phyloP scores from a whole-genome alignment of 2,113 vertebrate species.

The Sakesphorus luctuosus region DNA sequence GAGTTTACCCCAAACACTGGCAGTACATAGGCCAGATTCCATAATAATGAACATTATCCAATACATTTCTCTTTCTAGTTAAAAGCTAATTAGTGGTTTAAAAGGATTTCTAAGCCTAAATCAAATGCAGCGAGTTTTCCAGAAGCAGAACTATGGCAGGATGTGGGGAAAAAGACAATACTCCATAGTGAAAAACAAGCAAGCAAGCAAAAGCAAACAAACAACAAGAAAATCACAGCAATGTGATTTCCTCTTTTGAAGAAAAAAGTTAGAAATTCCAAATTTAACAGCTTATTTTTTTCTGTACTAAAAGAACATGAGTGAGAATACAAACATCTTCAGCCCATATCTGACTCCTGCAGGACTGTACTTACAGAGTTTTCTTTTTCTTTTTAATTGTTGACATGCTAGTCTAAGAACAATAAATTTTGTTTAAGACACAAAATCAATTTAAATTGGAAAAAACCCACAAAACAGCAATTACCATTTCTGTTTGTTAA shows the following conservation, averaged over 20 bases:
- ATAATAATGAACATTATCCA: background rate
- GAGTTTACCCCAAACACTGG: background rate
- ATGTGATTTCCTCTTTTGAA: background rate
- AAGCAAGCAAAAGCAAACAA: background rate
- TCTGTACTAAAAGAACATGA: background rate
- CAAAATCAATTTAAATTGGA: background rate
- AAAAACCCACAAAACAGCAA: background rate
- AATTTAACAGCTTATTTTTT: background rate
- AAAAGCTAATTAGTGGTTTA: background rate
- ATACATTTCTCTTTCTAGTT: background rate
- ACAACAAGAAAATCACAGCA: background rate
- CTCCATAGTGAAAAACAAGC: background rate
- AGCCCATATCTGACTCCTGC: background rate
- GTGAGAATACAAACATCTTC: background rate
- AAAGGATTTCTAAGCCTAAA: constrained; percentile 4
- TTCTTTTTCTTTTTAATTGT: background rate
- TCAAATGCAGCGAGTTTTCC: background rate
- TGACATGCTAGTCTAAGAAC: background rate
- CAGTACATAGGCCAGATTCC: background rate
- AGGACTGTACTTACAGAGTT: background rate
- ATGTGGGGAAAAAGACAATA: constrained; percentile 27
- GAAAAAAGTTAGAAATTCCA: background rate
- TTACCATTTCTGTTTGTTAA: background rate
- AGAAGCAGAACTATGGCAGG: constrained; percentile 11
- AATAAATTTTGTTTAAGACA: background rate